Percentiles rank a stretch among this genome's conserved stretches.
These are phyloP conservation scores for Eulacestoma nigropectus DNA, from an alignment of 2,113 vertebrate genomes.

Conservation along the genomic window DNA sequence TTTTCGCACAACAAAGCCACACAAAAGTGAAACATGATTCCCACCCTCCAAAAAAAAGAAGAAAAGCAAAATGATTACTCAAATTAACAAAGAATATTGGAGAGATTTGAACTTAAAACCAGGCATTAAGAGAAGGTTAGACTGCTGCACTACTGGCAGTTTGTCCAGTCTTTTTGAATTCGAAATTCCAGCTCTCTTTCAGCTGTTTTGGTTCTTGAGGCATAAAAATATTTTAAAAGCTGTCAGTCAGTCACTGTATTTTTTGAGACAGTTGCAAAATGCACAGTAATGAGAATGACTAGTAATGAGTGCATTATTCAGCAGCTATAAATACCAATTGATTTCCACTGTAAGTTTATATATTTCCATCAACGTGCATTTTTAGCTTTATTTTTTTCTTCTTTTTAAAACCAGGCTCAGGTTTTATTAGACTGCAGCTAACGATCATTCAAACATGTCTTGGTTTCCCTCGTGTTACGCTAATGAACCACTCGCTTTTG, in stretches of 20 bases:
- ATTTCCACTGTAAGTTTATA: background rate
- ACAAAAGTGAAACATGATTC: background rate
- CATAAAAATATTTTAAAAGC: slow-evolving; percentile 54
- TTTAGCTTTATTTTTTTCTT: background rate
- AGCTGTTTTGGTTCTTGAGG: slow-evolving; percentile 36
- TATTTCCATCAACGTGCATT: background rate
- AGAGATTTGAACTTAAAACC: background rate
- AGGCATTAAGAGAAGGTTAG: background rate
- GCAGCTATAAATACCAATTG: slow-evolving; percentile 33
- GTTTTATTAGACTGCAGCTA: background rate
- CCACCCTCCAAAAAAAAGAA: background rate
- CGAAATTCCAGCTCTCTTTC: background rate
- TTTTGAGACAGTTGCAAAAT: slow-evolving; percentile 45
- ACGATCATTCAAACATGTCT: background rate
- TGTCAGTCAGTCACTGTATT: slow-evolving; percentile 39
- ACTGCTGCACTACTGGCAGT: background rate
- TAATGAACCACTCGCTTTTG: slow-evolving; percentile 14
- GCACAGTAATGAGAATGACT: slow-evolving; percentile 42
- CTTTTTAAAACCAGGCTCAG: background rate
- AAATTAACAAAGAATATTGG: background rate
- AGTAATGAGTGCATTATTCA: slow-evolving; percentile 52
- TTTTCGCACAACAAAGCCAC: background rate
- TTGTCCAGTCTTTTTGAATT: background rate
- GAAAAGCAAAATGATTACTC: background rate
- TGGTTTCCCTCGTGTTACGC: background rate